phyloP scores from a whole-genome alignment of 2,888 invertebrate species.

The Glyphotaelius pellucidus region DNA sequence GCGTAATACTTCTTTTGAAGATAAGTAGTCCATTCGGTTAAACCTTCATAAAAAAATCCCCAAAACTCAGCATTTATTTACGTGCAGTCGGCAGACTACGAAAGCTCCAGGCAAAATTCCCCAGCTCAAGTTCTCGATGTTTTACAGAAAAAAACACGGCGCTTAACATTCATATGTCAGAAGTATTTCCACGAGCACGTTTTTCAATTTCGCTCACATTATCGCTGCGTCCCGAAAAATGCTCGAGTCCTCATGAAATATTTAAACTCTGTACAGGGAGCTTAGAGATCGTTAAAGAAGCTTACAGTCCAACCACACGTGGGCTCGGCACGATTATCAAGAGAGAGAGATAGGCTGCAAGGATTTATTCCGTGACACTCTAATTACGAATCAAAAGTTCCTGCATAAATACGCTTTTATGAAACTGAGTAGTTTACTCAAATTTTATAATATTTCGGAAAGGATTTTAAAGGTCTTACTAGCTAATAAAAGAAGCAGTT shows the following conservation, averaged over 20 bases:
- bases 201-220: constrained; percentile 43
- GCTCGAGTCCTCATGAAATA: constrained; percentile 34
- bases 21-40: neutral
- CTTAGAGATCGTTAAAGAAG: constrained; percentile 42
- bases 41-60: neutral
- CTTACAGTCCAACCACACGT: constrained; percentile 26
- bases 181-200: constrained; percentile 28
- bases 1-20: neutral
- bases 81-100: neutral
- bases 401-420: neutral
- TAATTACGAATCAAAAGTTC: neutral
- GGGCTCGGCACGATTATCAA: neutral
- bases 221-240: constrained; percentile 37
- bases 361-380: neutral
- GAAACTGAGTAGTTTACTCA: neutral
- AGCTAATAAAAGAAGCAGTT: too few relatives aligned
- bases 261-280: constrained; percentile 45
- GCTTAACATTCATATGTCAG: constrained; percentile 33
- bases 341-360: neutral
- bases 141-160: constrained; percentile 15
- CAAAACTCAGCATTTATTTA: neutral
- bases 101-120: neutral
- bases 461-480: neutral
- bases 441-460: neutral
- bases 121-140: constrained; percentile 17